phyloP scores from a whole-genome alignment of 2,888 invertebrate genomes.

The Hoplodrina ambigua region DNA sequence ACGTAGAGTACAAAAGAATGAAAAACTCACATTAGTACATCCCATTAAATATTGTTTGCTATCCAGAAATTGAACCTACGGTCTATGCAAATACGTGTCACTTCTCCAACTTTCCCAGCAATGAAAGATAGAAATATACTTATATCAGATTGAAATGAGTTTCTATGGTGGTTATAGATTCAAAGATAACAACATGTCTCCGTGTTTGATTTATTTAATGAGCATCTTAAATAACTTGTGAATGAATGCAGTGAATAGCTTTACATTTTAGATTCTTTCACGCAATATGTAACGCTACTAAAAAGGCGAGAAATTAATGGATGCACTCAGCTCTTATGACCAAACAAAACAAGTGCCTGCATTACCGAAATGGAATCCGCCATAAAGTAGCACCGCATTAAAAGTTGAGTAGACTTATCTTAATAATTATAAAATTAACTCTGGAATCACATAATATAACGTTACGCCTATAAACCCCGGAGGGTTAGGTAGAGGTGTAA shows the following conservation, averaged over 20 bases:
- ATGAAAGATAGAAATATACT: constrained; percentile 31
- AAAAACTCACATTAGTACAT: not conserved
- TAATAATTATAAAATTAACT: no score
- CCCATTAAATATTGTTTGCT: not conserved
- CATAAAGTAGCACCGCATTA: no score
- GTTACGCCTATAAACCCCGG: no score
- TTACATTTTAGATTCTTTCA: constrained; percentile 20
- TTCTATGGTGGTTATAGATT: constrained; percentile 36
- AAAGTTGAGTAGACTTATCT: no score
- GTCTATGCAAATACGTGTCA: constrained; percentile 2
- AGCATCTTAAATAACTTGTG: constrained; percentile 13
- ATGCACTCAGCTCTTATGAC: not conserved
- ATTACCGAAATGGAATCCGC: no score
- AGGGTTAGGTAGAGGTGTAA: no score
- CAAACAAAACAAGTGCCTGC: no score
- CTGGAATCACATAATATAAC: no score
- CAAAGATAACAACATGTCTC: constrained; percentile 32
- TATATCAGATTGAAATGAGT: constrained; percentile 48
- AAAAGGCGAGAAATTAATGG: not conserved
- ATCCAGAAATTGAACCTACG: not conserved
- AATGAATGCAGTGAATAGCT: constrained; percentile 13
- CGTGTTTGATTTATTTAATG: constrained; percentile 13
- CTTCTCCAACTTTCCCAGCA: constrained; percentile 35
- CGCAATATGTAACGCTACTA: not conserved
- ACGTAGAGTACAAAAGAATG: not conserved